Percentiles rank a stretch among this genome's conserved stretches.
Evolutionary conservation across 2,888 invertebrate species (phyloP).

Genomic region (Spilosoma lubricipeda): DNA sequence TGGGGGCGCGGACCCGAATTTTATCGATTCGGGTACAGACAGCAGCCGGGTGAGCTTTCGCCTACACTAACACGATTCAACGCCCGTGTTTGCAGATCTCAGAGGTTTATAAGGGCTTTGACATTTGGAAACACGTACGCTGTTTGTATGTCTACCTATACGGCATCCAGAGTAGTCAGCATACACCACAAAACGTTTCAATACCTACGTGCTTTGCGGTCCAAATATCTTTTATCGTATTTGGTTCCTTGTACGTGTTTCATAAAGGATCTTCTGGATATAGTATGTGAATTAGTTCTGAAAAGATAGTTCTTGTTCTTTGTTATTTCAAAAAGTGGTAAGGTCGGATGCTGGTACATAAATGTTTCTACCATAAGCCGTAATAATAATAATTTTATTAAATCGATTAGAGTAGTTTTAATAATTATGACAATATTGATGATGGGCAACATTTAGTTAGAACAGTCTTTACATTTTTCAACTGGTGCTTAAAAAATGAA

Average conservation of each 20-base stretch:
- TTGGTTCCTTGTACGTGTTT: conserved; percentile 19
- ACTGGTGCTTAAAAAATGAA: too few relatives aligned
- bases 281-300: background rate
- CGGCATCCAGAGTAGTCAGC: conserved; percentile 45
- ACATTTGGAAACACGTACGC: conserved; percentile 74
- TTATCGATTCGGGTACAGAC: conserved; percentile 85
- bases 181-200: conserved; percentile 60
- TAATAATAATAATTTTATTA: too few relatives aligned
- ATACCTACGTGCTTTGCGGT: conserved; percentile 49
- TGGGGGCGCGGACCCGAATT: conserved; percentile 85
- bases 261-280: background rate
- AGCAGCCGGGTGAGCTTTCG: conserved; percentile 81
- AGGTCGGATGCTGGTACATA: background rate
- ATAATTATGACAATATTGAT: too few relatives aligned
- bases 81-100: conserved; percentile 83
- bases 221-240: conserved; percentile 37
- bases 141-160: conserved; percentile 66
- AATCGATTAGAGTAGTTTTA: too few relatives aligned
- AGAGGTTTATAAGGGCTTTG: conserved; percentile 81
- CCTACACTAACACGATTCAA: conserved; percentile 83
- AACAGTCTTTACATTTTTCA: too few relatives aligned
- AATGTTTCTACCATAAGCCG: background rate
- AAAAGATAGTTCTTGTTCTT: background rate
- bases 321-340: background rate
- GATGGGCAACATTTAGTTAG: too few relatives aligned